Evolutionary conservation across 1,140 invertebrate species (phyloP).

Genomic region (Lasioglossum albipes): DNA sequence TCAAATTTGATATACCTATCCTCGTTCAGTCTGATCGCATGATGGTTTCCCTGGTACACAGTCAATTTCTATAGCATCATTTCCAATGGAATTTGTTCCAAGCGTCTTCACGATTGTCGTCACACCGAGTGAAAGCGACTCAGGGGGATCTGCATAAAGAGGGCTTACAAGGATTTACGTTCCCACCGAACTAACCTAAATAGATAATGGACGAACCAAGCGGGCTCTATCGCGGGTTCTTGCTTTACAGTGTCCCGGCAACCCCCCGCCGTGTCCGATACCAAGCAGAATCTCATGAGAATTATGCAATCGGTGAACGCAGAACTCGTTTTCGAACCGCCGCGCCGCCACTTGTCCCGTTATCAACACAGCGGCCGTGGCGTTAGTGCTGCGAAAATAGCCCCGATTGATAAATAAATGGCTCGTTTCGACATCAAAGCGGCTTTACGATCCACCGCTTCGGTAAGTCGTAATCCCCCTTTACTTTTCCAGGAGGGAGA

Average conservation of each 20-base stretch:
- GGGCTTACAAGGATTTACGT: constrained; percentile 23
- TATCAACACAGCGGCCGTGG: not conserved
- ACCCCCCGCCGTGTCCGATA: constrained; percentile 32
- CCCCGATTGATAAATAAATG: not conserved
- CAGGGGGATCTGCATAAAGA: not conserved
- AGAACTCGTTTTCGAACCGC: not conserved
- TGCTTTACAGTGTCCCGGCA: constrained; percentile 14
- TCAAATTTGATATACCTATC: too few relatives aligned
- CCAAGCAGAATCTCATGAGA: constrained; percentile 36
- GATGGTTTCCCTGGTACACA: too few relatives aligned
- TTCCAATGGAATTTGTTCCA: too few relatives aligned
- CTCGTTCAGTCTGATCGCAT: too few relatives aligned
- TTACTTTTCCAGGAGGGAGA: not conserved
- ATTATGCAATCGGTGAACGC: not conserved
- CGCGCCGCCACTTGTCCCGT: not conserved
- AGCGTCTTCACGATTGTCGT: not conserved
- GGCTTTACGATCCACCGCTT: not conserved
- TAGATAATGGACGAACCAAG: constrained; percentile 72
- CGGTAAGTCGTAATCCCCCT: not conserved
- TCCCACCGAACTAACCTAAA: constrained; percentile 67
- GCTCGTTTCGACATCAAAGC: not conserved
- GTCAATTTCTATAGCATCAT: too few relatives aligned
- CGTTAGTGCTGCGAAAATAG: not conserved
- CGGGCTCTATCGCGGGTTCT: constrained; percentile 51
- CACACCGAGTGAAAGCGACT: not conserved